These are phyloP conservation scores for Lycocerus yunnanus DNA, from an alignment of 2,888 invertebrate genomes.

Conservation along the genomic window DNA sequence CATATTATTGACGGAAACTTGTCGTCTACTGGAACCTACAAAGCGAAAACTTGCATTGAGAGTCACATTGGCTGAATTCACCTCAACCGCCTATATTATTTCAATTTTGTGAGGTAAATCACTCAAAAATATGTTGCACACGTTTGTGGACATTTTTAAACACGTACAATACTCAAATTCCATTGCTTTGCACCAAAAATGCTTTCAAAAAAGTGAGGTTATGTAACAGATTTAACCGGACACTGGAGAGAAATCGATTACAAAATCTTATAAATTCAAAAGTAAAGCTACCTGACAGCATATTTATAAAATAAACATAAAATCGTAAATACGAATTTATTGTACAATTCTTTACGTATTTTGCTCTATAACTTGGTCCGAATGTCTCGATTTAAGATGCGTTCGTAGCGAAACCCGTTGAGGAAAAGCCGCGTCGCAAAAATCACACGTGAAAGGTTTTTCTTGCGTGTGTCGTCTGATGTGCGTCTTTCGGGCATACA, in stretches of 20 bases:
- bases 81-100: conserved; percentile 1
- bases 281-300: too few relatives aligned
- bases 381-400: conserved; percentile 24
- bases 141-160: conserved; percentile 7
- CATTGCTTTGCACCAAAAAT: not conserved
- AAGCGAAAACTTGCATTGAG: not conserved
- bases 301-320: not conserved
- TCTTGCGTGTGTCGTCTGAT: conserved; percentile 23
- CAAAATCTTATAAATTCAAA: too few relatives aligned
- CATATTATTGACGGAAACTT: not conserved
- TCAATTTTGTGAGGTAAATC: conserved; percentile 3
- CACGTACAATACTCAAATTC: conserved; percentile 10
- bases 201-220: too few relatives aligned
- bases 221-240: too few relatives aligned
- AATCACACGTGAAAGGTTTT: conserved; percentile 23
- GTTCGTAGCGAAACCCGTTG: conserved; percentile 24
- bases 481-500: conserved; percentile 21
- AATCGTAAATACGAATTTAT: not conserved
- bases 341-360: too few relatives aligned
- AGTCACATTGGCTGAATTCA: not conserved
- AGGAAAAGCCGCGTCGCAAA: conserved; percentile 19
- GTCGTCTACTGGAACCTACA: not conserved
- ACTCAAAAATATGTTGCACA: conserved; percentile 8
- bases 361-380: not conserved
- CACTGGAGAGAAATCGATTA: too few relatives aligned